Evolutionary conservation across 2,113 vertebrate genomes (phyloP).

Genomic region (Xiphophorus hellerii): DNA sequence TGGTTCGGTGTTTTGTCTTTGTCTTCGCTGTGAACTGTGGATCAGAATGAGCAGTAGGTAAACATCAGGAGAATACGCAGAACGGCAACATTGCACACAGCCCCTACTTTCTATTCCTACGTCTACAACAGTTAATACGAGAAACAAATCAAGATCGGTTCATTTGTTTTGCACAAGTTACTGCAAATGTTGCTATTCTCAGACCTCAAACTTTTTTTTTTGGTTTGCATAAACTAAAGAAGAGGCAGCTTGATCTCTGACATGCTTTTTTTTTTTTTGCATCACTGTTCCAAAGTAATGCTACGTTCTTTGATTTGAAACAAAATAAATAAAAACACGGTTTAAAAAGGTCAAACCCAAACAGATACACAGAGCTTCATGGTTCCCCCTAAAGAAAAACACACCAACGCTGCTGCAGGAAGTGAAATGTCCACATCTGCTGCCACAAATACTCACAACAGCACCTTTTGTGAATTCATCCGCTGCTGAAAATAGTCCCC

Average conservation of each 20-base stretch:
- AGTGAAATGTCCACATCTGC: conserved; percentile 10
- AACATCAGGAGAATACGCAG: conserved; percentile 11
- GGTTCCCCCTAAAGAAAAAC: conserved; percentile 10
- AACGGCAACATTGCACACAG: conserved; percentile 30
- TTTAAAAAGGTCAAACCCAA: conserved; percentile 7
- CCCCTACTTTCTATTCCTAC: conserved; percentile 20
- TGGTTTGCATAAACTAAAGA: conserved; percentile 20
- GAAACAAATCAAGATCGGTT: background rate
- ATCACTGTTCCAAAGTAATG: conserved; percentile 19
- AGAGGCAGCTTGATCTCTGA: background rate
- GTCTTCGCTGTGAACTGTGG: conserved; percentile 9
- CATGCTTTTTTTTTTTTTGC: conserved; percentile 3
- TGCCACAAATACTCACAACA: conserved; percentile 19
- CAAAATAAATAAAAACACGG: conserved; percentile 6
- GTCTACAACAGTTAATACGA: conserved; percentile 3
- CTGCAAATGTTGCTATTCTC: conserved; percentile 14
- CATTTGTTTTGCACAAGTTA: background rate
- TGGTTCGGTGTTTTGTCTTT: background rate
- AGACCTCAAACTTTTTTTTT: conserved; percentile 11
- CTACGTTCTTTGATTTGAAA: conserved; percentile 24
- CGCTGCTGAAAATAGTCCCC: conserved; percentile 36
- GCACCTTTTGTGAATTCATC: conserved; percentile 35
- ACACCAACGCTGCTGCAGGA: conserved; percentile 8
- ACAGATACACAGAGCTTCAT: background rate
- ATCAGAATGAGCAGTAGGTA: conserved; percentile 12